Evolutionary conservation across 2,888 invertebrate species (phyloP).

Genomic region (Leptinotarsa haldemani): DNA sequence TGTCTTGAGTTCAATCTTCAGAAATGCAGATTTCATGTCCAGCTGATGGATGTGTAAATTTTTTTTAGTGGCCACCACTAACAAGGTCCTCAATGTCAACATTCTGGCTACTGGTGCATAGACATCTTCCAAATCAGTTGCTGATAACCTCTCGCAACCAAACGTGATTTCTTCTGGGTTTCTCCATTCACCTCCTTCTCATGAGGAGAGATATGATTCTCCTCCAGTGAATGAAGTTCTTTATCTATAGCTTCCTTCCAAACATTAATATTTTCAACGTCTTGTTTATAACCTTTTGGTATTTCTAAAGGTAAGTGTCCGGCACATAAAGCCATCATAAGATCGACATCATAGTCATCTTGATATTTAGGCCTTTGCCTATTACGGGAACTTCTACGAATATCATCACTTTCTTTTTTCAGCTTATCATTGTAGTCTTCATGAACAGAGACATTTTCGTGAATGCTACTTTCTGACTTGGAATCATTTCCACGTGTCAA

Average conservation of each 20-base stretch:
- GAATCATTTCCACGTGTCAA: neutral
- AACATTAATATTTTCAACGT: neutral
- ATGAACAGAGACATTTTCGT: neutral
- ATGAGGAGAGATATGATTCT: neutral
- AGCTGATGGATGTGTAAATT: conserved; percentile 4
- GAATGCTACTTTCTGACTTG: neutral
- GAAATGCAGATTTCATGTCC: conserved; percentile 44
- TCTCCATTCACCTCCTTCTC: neutral
- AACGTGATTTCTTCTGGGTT: neutral
- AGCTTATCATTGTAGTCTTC: neutral
- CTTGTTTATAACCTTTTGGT: neutral
- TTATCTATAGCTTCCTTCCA: neutral
- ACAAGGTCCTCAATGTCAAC: conserved; percentile 7
- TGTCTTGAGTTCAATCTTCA: conserved; percentile 21
- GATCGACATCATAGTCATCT: neutral
- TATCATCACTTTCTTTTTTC: neutral
- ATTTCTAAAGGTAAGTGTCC: too few relatives aligned
- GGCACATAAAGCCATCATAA: neutral
- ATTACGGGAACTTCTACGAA: neutral
- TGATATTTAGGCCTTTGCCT: neutral
- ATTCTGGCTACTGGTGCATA: too few relatives aligned
- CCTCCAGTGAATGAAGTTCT: neutral
- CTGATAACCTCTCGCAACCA: neutral
- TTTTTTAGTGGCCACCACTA: conserved; percentile 34
- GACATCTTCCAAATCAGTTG: too few relatives aligned